Evolutionary conservation across 2,888 invertebrate genomes (phyloP), one percentile per base, ranked within the genome.

Genomic region (Morinoia aosen): DNA sequence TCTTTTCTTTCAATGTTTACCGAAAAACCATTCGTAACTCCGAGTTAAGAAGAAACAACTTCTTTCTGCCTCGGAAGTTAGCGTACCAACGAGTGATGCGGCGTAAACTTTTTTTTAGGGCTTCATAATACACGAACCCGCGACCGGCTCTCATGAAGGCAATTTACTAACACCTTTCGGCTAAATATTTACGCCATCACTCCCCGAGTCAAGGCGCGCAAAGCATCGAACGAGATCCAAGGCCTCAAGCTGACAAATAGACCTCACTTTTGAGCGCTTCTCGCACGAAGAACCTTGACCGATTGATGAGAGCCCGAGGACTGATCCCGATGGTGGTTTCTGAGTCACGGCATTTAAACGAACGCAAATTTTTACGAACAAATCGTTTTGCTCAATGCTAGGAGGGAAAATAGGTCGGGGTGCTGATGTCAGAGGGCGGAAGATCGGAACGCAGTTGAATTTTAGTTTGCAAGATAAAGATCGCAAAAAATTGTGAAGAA

Each of bases 101-200:
- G 76, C 76, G 76, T 76, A 76, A 90, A 90, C 90, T 12, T 90
- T 90, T 90, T 90, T 90, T 90, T 76, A 76, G 76, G 33, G 76
- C 76, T 61, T 39, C 88, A 40, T 90, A 90, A 90, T 40, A 90
- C 90, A 40, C 90, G 16, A 16, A 39, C 39, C 40, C 90, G 48
- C 39, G 90, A 90, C 90, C 33, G 39, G 90, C 90, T 39, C 90
- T 90, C 40, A 90, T 90, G 90, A 90, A 90, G 90, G 90, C 48
- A 48, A 90, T 90, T 90, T 90, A 39, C 90, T 40, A 90, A 90
- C 90, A 90, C 39, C 90, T 40, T 90, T 40, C 12, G 90, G 48
- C 90, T 90, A 90, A 90, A 90, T 48, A 90, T 90, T 90, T 90
- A 90, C 90, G 90, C 90, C 90, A 90, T 90, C 90, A 90, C 90